Evolutionary conservation across 2,888 invertebrate genomes (phyloP).

Genomic region (Harpagoxenus sublaevis): DNA sequence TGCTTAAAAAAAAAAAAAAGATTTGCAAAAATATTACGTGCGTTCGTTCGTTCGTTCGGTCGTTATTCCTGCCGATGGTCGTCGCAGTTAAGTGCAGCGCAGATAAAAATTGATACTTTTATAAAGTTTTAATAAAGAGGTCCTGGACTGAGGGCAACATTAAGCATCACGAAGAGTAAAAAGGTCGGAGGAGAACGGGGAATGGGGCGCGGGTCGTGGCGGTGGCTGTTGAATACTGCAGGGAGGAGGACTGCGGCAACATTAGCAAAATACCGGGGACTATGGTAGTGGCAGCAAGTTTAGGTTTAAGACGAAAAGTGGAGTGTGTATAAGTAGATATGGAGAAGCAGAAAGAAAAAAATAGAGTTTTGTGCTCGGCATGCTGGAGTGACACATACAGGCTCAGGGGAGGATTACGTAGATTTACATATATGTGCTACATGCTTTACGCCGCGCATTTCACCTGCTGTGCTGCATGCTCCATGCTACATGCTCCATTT

Average conservation of each 20-base stretch:
- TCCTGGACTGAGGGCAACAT: slow-evolving; percentile 65
- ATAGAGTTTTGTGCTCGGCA: slow-evolving; percentile 66
- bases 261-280: slow-evolving; percentile 72
- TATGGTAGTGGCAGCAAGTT: slow-evolving; percentile 66
- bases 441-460: slow-evolving; percentile 47
- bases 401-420: slow-evolving; percentile 52
- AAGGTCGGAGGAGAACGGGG: slow-evolving; percentile 34
- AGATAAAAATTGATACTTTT: slow-evolving; percentile 46
- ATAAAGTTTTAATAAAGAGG: slow-evolving; percentile 57
- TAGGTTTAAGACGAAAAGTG: slow-evolving; percentile 73
- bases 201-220: slow-evolving; percentile 34
- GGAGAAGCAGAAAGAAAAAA: slow-evolving; percentile 66
- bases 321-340: slow-evolving; percentile 72
- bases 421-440: slow-evolving; percentile 53
- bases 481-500: slow-evolving; percentile 68
- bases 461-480: slow-evolving; percentile 62
- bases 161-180: slow-evolving; percentile 60
- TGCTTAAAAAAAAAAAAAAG: background rate
- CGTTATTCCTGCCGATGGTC: slow-evolving; percentile 64
- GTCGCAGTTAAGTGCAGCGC: slow-evolving; percentile 49
- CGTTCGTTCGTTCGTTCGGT: slow-evolving; percentile 1
- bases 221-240: slow-evolving; percentile 57
- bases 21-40: background rate
- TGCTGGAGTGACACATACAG: slow-evolving; percentile 57
- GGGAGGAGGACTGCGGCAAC: slow-evolving; percentile 57